Conservation (phyloP, 2,888 invertebrate species). For the Ichneumoninae sp. region DNA sequence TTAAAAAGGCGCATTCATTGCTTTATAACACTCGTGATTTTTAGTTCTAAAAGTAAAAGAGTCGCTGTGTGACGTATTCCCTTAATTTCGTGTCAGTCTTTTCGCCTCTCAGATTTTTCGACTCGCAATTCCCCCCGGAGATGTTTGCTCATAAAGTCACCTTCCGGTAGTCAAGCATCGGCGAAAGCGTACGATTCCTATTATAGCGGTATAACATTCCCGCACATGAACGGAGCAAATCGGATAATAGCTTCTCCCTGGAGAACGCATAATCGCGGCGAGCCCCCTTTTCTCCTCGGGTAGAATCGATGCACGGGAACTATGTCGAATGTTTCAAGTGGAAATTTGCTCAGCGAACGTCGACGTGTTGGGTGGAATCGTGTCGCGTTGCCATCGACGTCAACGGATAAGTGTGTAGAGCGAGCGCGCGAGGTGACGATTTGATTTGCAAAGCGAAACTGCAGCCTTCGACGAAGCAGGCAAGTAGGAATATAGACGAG, state of each 20-base stretch:
- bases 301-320: conserved; percentile 42
- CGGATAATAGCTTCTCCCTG: conserved; percentile 42
- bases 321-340: conserved; percentile 62
- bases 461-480: not conserved
- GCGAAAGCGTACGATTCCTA: not conserved
- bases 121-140: too few species aligned
- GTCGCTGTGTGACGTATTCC: too few species aligned
- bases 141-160: not conserved
- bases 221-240: conserved; percentile 11
- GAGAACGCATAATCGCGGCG: conserved; percentile 41
- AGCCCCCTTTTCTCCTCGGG: conserved; percentile 1
- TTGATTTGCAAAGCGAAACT: conserved; percentile 62
- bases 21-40: too few species aligned
- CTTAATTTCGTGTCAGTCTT: too few species aligned
- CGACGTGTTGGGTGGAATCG: conserved; percentile 43
- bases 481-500: not conserved
- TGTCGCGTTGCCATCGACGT: conserved; percentile 34
- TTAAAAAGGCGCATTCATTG: too few species aligned
- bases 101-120: not conserved
- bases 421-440: conserved; percentile 37
- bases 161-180: not conserved
- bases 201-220: conserved; percentile 10
- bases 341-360: conserved; percentile 52
- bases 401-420: conserved; percentile 37
- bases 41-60: too few species aligned